Conservation (phyloP, 2,797 vertebrate species). For the Craterocephalus amniculus region DNA sequence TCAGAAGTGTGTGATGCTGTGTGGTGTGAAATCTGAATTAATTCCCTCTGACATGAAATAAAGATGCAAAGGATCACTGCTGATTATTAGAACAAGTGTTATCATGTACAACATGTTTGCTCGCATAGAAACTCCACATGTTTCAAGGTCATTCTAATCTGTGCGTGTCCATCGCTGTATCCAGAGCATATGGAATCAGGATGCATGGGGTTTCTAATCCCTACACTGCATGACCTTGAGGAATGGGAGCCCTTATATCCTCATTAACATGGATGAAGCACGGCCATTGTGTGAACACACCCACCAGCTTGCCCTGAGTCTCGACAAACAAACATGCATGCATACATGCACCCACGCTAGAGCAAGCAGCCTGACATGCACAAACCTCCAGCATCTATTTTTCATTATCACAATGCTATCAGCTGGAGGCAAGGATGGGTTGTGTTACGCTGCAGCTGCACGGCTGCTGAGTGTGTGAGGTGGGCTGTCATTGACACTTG, state of each 20-base stretch:
- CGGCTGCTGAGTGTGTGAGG: constrained; percentile 44
- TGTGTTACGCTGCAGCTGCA: constrained; percentile 44
- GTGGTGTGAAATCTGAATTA: constrained; percentile 8
- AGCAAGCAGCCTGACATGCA: constrained; percentile 39
- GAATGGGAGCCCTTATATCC: constrained; percentile 58
- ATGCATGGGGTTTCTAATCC: constrained; percentile 62
- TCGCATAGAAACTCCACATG: constrained; percentile 15
- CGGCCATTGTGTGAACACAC: constrained; percentile 52
- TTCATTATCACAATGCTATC: constrained; percentile 65
- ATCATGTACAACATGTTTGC: constrained; percentile 12
- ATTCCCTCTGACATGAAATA: constrained; percentile 13
- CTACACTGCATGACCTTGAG: constrained; percentile 72
- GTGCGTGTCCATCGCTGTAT: constrained; percentile 15
- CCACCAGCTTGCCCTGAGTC: constrained; percentile 40
- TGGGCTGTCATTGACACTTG: constrained; percentile 70
- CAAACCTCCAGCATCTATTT: constrained; percentile 62
- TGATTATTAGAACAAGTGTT: constrained; percentile 22
- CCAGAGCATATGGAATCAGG: constrained; percentile 52
- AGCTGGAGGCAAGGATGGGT: constrained; percentile 69
- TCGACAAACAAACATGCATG: constrained; percentile 37
- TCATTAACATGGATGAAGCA: constrained; percentile 78
- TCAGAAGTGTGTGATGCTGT: constrained; percentile 14
- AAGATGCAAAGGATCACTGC: constrained; percentile 1
- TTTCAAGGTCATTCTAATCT: constrained; percentile 49
- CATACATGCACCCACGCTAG: constrained; percentile 12